Evolutionary conservation across 2,797 vertebrate species (phyloP), one percentile per base, ranked within the genome.

Genomic region (Alcedo atthis): DNA sequence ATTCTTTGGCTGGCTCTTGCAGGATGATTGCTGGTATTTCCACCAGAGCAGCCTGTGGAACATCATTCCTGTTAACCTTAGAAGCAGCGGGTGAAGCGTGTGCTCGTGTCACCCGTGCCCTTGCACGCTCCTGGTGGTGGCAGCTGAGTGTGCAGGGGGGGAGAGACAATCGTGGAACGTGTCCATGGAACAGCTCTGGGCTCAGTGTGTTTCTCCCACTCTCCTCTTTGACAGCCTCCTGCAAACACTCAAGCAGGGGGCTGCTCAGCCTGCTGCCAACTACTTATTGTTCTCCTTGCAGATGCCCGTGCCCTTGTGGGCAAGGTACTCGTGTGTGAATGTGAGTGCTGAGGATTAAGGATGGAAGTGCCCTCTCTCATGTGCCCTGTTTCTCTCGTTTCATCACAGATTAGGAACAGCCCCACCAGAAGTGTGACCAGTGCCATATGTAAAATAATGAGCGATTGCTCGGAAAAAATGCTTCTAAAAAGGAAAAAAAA

Each of bases 171-270:
- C 53, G 58, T 94, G 86, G 76, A 94, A 66, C 43, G 8, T 2
- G 14, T 75, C 58, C 48, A 81, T 78, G 53, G 66, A 89, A 66
- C 18, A 61, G 64, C 33, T 82, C 55, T 82, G 49, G 75, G 59
- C 49, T 59, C 75, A 64, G 71, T 3, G 5, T 3, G 11, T 69
- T 89, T 73, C 59, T 75, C 45, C 46, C 42, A n/a, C 54, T 87
- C 81, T 85, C 49, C 40, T 86, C 37, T 93, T 73, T 92, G 86
- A 79, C 53, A 81, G 63, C n/a, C 90, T 93, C 84, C 69, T 92
- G 76, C 20, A 57, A 87, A 40, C 40, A 45, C 76, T 62, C 79
- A 85, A 53, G 81, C 10, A 6, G 11, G 51, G 19, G n/a, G 13
- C 40, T 85, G 46, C 45, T 91, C 46, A 81, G 58, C 12, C 61